Evolutionary conservation across 2,888 invertebrate species (phyloP), one percentile per base, ranked within the genome.

Genomic region (Rosalia funebris): DNA sequence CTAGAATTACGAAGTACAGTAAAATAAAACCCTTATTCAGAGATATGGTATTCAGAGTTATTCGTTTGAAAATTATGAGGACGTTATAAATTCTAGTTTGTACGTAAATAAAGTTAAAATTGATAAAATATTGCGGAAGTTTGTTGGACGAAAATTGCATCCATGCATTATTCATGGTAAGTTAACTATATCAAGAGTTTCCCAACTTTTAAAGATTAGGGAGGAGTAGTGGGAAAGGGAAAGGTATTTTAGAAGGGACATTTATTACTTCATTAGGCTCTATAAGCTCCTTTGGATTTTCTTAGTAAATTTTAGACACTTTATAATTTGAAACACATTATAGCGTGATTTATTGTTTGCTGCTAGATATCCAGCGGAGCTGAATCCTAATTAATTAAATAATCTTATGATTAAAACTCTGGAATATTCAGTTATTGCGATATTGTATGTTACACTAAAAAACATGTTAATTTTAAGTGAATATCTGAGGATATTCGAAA

Each of bases 21-120:
- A 25, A 5, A 7, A 25, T 25, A 25, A 25, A 25, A 25, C 25
- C 3, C 25, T 25, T 25, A 25, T 7, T 3, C 25, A 25, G 25
- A 25, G 3, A 25, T 7, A 25, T 25, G 25, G 3, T 25, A 25
- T 7, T 25, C 68, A 42, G 47, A 64, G 66, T 71, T 69, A 66
- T 65, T 65, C 70, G 63, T 73, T 68, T 68, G 71, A 71, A 76
- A 78, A 80, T 81, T 80, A 81, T 79, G 80, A 79, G 79, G 75
- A 77, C 77, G 81, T 81, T 82, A 82, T 82, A 82, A 81, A 82
- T 82, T 82, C 79, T 79, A 81, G 81, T 82, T 82, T 82, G 81
- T 81, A 82, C 82, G 81, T 82, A 82, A 82, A 82, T 82, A 82
- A 82, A 82, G 81, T 82, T 81, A 78, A 81, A 82, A 82, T 82